A percentile compares a stretch with the other conserved stretches of the same genome.
Conservation (phyloP, 2,888 invertebrate species). For the Tenodera sinensis region DNA sequence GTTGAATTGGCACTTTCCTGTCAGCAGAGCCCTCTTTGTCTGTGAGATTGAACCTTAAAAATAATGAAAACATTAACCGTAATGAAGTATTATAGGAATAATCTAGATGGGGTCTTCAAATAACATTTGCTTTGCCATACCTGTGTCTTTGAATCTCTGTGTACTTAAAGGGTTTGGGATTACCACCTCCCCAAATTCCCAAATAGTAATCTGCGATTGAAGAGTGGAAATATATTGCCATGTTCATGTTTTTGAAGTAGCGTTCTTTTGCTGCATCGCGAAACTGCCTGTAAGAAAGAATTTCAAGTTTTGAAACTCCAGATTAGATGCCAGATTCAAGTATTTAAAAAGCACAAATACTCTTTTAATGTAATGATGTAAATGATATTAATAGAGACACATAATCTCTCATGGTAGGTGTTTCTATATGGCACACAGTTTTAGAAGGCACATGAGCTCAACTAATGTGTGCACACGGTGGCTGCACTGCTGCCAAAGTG, state of each 20-base stretch:
- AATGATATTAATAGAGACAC: too few relatives aligned
- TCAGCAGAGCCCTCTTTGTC: slow-evolving; percentile 89
- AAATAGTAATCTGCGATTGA: slow-evolving; percentile 97
- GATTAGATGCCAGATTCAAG: too few relatives aligned
- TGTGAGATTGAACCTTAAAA: slow-evolving; percentile 65
- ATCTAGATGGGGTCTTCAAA: not conserved
- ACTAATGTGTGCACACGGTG: too few relatives aligned
- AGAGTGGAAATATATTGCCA: slow-evolving; percentile 95
- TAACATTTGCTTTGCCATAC: slow-evolving; percentile 35
- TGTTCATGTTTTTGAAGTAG: slow-evolving; percentile 96
- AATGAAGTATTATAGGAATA: not conserved
- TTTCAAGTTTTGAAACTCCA: too few relatives aligned
- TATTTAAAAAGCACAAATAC: too few relatives aligned
- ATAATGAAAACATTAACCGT: not conserved
- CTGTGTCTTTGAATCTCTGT: slow-evolving; percentile 94
- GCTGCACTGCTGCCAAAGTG: too few relatives aligned
- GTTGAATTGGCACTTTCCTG: slow-evolving; percentile 92
- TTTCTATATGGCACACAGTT: too few relatives aligned
- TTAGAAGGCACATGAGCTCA: too few relatives aligned
- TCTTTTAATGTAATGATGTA: too few relatives aligned
- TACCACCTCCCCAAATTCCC: slow-evolving; percentile 94
- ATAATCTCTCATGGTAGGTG: too few relatives aligned
- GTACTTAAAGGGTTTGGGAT: slow-evolving; percentile 92
- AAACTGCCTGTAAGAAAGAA: slow-evolving; percentile 66
- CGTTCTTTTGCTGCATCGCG: slow-evolving; percentile 89